phyloP scores from a whole-genome alignment of 1,140 invertebrate genomes.

The Atta cephalotes region DNA sequence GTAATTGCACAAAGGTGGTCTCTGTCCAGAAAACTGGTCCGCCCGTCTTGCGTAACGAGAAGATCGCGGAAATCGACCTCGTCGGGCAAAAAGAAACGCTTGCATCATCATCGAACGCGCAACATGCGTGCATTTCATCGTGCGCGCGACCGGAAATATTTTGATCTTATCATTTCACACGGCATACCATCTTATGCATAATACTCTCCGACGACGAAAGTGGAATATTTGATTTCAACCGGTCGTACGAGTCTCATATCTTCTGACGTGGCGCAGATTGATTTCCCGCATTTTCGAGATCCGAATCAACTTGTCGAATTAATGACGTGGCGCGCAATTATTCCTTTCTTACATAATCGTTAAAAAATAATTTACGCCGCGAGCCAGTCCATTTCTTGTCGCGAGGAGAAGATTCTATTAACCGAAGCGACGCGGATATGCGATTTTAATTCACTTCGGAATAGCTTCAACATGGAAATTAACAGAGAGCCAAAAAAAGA shows the following conservation, averaged over 20 bases:
- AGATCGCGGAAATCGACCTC: constrained; percentile 68
- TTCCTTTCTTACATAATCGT: constrained; percentile 8
- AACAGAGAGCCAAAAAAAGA: not conserved
- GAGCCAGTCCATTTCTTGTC: constrained; percentile 6
- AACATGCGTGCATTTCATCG: constrained; percentile 53
- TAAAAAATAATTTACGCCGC: constrained; percentile 18
- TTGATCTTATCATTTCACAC: constrained; percentile 62
- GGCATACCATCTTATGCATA: constrained; percentile 23
- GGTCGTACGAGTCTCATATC: not conserved
- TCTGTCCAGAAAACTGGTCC: constrained; percentile 74
- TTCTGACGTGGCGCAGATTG: not conserved
- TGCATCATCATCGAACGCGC: constrained; percentile 56
- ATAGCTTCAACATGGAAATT: constrained; percentile 13
- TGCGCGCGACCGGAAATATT: constrained; percentile 56
- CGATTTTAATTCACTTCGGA: constrained; percentile 24
- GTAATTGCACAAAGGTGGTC: constrained; percentile 70
- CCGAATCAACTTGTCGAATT: constrained; percentile 17
- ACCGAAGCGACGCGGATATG: not conserved
- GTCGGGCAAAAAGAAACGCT: constrained; percentile 34
- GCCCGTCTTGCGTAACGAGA: constrained; percentile 70
- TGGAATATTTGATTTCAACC: constrained; percentile 18
- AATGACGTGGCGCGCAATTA: constrained; percentile 5
- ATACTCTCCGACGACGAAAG: not conserved
- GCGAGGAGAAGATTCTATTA: constrained; percentile 20
- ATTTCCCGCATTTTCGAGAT: not conserved